Percentiles rank a stretch among this genome's conserved stretches.
Conservation (phyloP, 2,113 vertebrate genomes). For the Myotis yumanensis region DNA sequence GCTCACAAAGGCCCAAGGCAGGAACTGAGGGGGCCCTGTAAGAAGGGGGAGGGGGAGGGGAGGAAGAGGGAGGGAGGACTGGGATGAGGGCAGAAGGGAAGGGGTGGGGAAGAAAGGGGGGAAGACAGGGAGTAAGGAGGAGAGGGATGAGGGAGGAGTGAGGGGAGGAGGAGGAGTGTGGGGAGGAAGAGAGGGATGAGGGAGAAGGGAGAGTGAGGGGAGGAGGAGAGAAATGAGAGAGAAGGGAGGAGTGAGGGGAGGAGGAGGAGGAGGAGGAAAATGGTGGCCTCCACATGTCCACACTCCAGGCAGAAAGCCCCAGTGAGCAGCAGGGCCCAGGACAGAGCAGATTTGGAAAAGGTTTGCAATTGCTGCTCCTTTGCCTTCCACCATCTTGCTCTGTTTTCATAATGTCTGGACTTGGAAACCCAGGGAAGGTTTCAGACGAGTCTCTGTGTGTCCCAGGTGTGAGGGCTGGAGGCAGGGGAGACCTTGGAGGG, state of each 20-base stretch:
- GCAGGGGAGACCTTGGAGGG: neutral
- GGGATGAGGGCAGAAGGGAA: neutral
- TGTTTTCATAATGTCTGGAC: neutral
- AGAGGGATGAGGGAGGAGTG: rapidly evolving
- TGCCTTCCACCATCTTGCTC: neutral
- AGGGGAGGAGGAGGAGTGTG: neutral
- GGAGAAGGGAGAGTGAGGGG: rapidly evolving
- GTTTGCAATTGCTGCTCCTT: neutral
- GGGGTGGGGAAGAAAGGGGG: too few relatives aligned
- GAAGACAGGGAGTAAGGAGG: too few relatives aligned
- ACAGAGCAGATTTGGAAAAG: neutral
- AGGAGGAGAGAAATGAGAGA: rapidly evolving
- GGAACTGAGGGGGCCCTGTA: neutral
- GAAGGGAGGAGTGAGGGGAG: rapidly evolving
- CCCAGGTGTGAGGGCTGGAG: neutral
- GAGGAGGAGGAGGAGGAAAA: neutral
- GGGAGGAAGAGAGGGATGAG: too few relatives aligned
- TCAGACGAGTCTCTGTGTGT: neutral
- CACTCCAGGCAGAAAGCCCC: neutral
- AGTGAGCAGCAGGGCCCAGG: neutral
- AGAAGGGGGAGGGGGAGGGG: neutral
- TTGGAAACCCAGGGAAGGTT: neutral
- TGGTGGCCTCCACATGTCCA: neutral
- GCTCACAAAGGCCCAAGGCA: neutral
- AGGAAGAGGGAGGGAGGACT: neutral